phyloP scores from a whole-genome alignment of 2,888 invertebrate genomes.

The Tetragnatha montana region DNA sequence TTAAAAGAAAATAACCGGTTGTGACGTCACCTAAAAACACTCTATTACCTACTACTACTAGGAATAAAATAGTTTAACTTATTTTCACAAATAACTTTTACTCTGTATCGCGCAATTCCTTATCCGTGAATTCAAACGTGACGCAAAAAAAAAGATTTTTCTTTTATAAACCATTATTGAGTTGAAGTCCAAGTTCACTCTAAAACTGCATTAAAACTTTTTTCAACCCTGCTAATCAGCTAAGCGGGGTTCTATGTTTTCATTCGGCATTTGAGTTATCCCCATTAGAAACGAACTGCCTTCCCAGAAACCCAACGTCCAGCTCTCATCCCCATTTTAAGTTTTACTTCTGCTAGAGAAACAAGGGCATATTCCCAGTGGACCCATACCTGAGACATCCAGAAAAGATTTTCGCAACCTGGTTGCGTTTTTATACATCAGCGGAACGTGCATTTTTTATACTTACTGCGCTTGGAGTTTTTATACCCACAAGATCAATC shows the following conservation, averaged over 20 bases:
- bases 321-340: not conserved
- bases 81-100: no score
- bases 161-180: no score
- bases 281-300: not conserved
- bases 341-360: constrained; percentile 2
- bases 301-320: not conserved
- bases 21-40: no score
- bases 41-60: no score
- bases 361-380: constrained; percentile 32
- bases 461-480: not conserved
- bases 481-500: not conserved
- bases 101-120: no score
- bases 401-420: constrained; percentile 15
- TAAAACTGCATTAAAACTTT: not conserved
- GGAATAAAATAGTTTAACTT: no score
- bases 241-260: not conserved
- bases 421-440: constrained; percentile 12
- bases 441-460: not conserved
- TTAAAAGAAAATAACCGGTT: no score
- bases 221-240: constrained; percentile 18
- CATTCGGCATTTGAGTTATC: not conserved
- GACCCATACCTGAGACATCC: constrained; percentile 26
- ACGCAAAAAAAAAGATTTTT: no score
- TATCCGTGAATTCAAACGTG: no score
- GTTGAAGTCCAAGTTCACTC: not conserved